Evolutionary conservation across 2,113 vertebrate species (phyloP), one percentile per base, ranked within the genome.

Genomic region (Psilopsiagon aurifrons): DNA sequence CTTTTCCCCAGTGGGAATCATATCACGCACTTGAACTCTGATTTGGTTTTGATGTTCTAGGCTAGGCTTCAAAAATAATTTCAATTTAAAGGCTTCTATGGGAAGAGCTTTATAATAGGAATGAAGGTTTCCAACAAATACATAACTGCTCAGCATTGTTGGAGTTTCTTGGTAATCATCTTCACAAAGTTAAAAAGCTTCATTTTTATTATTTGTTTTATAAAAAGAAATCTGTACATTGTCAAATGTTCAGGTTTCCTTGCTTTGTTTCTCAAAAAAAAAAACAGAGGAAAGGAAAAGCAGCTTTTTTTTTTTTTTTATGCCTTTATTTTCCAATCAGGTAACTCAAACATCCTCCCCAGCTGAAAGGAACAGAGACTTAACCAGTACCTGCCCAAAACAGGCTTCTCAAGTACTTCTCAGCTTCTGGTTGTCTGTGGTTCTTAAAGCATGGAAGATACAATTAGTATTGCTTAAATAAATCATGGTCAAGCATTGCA

Each of bases 311-410:
- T 29, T 54, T 54, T 33, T 93, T 93, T 55, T 33, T 1, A 39
- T 73, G 46, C 39, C 29, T 91, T 87, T 90, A 28, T 95, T 95
- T 97, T 97, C 97, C 92, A 92, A 91, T 96, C 88, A 95, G 91
- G 95, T 96, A 92, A 95, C 97, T 98, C 95, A 97, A 97, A 97
- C 95, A 89, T 95, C 90, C 96, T 94, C 86, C 81, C 33, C 85
- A 95, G 83, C 84, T 95, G 92, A 79, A 81, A 96, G 95, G 95
- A 95, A 63, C 62, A 88, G 94, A 73, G 75, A 63, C 84, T 95
- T 93, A 93, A 96, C 94, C 84, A 87, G 84, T 71, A 93, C 87
- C 51, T 76, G 67, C 85, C 95, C 62, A 85, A 86, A 97, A 73
- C 66, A 86, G 74, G 62, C 69, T 92, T 84, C 19, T 71, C 17